phyloP scores from a whole-genome alignment of 1,140 invertebrate genomes.

The Lasioglossum baleicum region DNA sequence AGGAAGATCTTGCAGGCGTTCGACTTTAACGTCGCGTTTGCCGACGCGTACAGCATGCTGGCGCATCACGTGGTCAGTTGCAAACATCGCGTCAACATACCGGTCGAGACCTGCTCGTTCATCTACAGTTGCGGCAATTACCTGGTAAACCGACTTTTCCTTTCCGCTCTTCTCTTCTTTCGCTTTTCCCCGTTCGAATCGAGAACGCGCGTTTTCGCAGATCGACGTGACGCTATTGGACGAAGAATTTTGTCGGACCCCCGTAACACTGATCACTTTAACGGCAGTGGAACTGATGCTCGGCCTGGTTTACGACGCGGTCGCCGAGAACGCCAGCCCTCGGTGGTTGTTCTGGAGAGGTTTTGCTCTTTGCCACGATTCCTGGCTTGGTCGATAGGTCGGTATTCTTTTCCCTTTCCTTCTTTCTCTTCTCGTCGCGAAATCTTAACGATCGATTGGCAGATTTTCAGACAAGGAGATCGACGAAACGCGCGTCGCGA shows the following conservation, averaged over 20 bases:
- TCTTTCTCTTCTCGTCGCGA: too few species aligned
- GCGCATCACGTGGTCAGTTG: slow-evolving; percentile 39
- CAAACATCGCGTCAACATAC: not conserved
- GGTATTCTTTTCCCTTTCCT: too few species aligned
- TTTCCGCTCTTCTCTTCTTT: too few species aligned
- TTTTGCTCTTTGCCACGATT: too few species aligned
- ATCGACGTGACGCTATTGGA: slow-evolving; percentile 64
- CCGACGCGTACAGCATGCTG: slow-evolving; percentile 60
- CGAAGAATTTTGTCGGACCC: slow-evolving; percentile 35
- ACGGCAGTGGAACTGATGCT: slow-evolving; percentile 49
- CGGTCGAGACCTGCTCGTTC: not conserved
- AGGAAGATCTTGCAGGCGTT: slow-evolving; percentile 52
- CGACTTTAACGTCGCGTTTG: slow-evolving; percentile 61
- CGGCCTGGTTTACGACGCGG: slow-evolving; percentile 22
- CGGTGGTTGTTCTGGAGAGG: slow-evolving; percentile 53
- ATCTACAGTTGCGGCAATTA: slow-evolving; percentile 61
- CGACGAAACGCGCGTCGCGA: slow-evolving; percentile 3
- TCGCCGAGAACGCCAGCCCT: not conserved
- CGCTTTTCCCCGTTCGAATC: too few species aligned
- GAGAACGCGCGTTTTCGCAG: too few species aligned
- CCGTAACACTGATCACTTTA: slow-evolving; percentile 35
- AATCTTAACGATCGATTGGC: too few species aligned
- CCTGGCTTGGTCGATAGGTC: not conserved
- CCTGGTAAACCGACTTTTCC: too few species aligned
- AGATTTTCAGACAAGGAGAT: slow-evolving; percentile 42